These are phyloP conservation scores for Ornithorhynchus anatinus DNA, from an alignment of 2,113 vertebrate genomes.

Conservation along the genomic window DNA sequence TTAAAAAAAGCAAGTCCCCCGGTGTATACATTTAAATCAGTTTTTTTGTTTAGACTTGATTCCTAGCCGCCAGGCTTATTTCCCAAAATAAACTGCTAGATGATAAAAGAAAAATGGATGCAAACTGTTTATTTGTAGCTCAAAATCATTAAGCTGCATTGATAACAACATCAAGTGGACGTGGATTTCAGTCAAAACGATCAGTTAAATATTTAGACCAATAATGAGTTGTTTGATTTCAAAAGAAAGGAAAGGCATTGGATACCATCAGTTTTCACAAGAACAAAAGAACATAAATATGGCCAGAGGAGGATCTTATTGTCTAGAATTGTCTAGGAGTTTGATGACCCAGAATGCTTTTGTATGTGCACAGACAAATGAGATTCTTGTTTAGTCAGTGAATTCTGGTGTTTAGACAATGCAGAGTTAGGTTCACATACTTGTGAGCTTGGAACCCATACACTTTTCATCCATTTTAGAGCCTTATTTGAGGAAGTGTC, in stretches of 20 bases:
- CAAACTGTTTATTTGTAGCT: neutral
- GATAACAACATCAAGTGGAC: neutral
- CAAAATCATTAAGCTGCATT: neutral
- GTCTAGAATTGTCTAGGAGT: neutral
- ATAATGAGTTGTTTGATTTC: neutral
- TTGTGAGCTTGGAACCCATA: neutral
- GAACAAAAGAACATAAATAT: neutral
- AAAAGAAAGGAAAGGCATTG: conserved; percentile 2
- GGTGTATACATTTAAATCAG: conserved; percentile 49
- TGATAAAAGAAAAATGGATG: neutral
- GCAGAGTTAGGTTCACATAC: neutral
- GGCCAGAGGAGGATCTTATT: neutral
- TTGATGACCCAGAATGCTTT: neutral
- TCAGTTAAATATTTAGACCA: neutral
- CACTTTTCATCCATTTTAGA: neutral
- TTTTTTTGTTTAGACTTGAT: conserved; percentile 24
- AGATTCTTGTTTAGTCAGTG: neutral
- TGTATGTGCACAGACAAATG: neutral
- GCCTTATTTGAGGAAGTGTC: no score
- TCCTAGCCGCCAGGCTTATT: conserved; percentile 6
- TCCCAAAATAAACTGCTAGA: neutral
- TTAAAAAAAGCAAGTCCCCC: conserved; percentile 46
- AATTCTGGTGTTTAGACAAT: neutral
- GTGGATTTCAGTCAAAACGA: neutral
- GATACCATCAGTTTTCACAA: neutral